Conservation (phyloP, 2,888 invertebrate species). For the Hoplodrina ambigua region DNA sequence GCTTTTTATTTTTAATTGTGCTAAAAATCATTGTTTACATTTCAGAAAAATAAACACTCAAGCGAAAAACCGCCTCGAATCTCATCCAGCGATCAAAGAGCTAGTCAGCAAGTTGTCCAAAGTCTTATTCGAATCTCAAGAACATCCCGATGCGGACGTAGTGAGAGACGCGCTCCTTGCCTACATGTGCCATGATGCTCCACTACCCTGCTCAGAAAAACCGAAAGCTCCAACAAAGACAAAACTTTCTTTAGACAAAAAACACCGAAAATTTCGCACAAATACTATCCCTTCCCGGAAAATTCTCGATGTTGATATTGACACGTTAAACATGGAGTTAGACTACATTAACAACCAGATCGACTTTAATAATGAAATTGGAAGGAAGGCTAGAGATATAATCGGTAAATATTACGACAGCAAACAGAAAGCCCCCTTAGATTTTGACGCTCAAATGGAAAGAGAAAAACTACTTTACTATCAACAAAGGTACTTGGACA, state of each 20-base stretch:
- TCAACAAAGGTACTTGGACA: conserved; percentile 86
- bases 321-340: conserved; percentile 83
- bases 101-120: conserved; percentile 92
- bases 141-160: conserved; percentile 92
- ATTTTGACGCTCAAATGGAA: conserved; percentile 89
- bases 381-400: conserved; percentile 84
- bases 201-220: conserved; percentile 93
- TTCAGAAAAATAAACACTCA: conserved; percentile 90
- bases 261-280: conserved; percentile 67
- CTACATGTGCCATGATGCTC: conserved; percentile 95
- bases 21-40: conserved; percentile 38
- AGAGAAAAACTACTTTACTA: conserved; percentile 87
- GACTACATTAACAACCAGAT: conserved; percentile 86
- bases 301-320: conserved; percentile 82
- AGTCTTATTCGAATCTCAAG: conserved; percentile 92
- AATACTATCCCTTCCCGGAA: conserved; percentile 71
- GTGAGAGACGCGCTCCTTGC: conserved; percentile 95
- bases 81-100: conserved; percentile 94
- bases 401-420: conserved; percentile 83
- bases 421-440: conserved; percentile 79
- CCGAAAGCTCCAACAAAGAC: conserved; percentile 64
- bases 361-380: conserved; percentile 85
- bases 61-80: conserved; percentile 92
- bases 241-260: conserved; percentile 68
- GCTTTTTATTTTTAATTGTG: not conserved